Base-by-base conservation (phyloP, 2,797 vertebrate species). In the Gambusia yucatana region DNA sequence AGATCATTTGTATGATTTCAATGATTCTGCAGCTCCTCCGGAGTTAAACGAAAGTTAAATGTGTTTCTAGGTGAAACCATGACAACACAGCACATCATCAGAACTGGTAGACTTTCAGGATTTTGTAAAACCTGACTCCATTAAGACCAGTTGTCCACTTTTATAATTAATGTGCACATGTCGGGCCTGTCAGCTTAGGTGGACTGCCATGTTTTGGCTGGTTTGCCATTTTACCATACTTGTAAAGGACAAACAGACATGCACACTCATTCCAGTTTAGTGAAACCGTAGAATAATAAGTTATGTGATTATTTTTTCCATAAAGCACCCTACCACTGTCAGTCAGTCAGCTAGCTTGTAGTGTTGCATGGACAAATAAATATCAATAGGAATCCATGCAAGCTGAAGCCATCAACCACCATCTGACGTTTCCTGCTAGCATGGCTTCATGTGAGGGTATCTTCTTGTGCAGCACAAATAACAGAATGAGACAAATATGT, bases 391-490 rank as follows among this genome's bases (percentile, higher is more conserved):
- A 79, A 82, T 33, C 46, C 50, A 59, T 76, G 72, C 80, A 77
- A 79, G 39, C 59, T 71, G 73, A 55, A 55, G 14, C 77, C 74
- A 67, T 72, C 74, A 57, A 44, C 73, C 81, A 77, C 57, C 50
- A 61, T 55, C 71, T 41, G 17, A 79, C 69, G 72, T 4, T 72
- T 73, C 76, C 84, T 87, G 88, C 79, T 77, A 20, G 67, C 57
- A 30, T 17, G 4, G 20, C 77, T 92, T 87, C 91, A 91, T 81
- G 59, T 33, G 90, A 91, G 89, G 77, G 78, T 92, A 92, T 93
- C 88, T 6, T 87, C 79, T 82, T 14, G n/a, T 72, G 84, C 75
- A 87, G 84, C 81, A 88, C 82, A 93, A 93, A 92, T 90, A 93
- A 92, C 88, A 78, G 73, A 82, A 84, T n/a, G 76, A 74, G 70